A percentile compares a stretch with the other conserved stretches of the same genome.
phyloP scores from a whole-genome alignment of 2,888 invertebrate species.

The Lasioglossum villosulum region DNA sequence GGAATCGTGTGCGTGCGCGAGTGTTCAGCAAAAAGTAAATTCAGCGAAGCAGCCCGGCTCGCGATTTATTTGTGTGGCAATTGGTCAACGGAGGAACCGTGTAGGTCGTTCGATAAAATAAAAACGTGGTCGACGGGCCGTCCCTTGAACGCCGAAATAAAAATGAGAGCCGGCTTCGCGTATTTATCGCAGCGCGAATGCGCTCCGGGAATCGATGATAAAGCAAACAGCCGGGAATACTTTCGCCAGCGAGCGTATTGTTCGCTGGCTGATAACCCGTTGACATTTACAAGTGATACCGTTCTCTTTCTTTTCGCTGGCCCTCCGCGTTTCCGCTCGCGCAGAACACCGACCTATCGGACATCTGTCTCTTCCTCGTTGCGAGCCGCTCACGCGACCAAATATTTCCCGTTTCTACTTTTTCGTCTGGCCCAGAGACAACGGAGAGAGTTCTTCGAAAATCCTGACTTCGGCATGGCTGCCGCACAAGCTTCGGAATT shows the following conservation, averaged over 20 bases:
- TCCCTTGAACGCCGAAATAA: slow-evolving; percentile 29
- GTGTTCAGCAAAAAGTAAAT: slow-evolving; percentile 11
- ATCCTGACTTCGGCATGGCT: too few relatives aligned
- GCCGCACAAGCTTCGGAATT: too few relatives aligned
- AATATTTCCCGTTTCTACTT: neutral
- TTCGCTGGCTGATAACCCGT: slow-evolving; percentile 62
- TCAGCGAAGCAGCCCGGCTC: neutral
- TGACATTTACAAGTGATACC: slow-evolving; percentile 65
- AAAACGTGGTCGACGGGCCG: slow-evolving; percentile 23
- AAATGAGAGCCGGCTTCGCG: neutral
- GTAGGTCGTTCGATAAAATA: slow-evolving; percentile 19
- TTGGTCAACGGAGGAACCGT: slow-evolving; percentile 33
- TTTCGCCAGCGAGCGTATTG: slow-evolving; percentile 21
- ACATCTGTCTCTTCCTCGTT: neutral
- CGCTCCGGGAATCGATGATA: slow-evolving; percentile 31
- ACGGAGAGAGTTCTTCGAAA: neutral
- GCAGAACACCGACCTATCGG: neutral
- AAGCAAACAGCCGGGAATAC: slow-evolving; percentile 27
- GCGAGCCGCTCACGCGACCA: neutral
- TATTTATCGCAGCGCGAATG: slow-evolving; percentile 44
- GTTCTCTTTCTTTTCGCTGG: slow-evolving; percentile 52
- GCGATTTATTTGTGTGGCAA: slow-evolving; percentile 43
- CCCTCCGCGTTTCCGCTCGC: slow-evolving; percentile 42
- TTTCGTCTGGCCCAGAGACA: neutral
- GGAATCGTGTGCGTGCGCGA: neutral